phyloP scores from a whole-genome alignment of 1,140 invertebrate species.

The Lucilia cuprina region DNA sequence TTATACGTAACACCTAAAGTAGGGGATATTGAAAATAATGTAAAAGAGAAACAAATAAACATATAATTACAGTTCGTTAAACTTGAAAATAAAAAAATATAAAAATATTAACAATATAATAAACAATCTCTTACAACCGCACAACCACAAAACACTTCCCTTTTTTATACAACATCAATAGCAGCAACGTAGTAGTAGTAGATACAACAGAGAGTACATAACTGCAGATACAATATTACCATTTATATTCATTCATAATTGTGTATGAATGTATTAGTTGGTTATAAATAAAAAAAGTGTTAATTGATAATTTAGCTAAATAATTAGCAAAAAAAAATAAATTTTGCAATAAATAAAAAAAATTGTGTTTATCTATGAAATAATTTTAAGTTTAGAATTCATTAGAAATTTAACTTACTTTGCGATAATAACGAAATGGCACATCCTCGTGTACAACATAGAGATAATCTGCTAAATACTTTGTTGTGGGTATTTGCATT shows the following conservation, averaged over 20 bases:
- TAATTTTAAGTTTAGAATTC: too few species aligned
- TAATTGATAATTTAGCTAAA: neutral
- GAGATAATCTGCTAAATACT: slow-evolving; percentile 62
- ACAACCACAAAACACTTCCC: neutral
- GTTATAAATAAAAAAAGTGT: neutral
- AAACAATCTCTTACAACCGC: neutral
- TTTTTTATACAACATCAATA: neutral
- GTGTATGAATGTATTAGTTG: neutral
- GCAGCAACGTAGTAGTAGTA: too few species aligned
- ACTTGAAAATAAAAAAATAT: slow-evolving; percentile 19
- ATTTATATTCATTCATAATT: neutral
- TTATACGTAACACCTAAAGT: neutral
- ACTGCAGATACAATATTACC: neutral
- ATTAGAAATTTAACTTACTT: slow-evolving; percentile 51
- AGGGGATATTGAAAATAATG: neutral
- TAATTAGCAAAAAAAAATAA: neutral
- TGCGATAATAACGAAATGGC: slow-evolving; percentile 61
- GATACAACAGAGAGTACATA: neutral
- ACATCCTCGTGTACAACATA: slow-evolving; percentile 62
- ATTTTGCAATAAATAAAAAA: neutral
- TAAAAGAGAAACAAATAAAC: neutral
- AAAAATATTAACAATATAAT: neutral
- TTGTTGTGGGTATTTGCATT: slow-evolving; percentile 62
- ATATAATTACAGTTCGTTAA: slow-evolving; percentile 24
- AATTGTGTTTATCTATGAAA: too few species aligned